Evolutionary conservation across 1,140 invertebrate species (phyloP), one percentile per base, ranked within the genome.

Genomic region (Drosophila yakuba): DNA sequence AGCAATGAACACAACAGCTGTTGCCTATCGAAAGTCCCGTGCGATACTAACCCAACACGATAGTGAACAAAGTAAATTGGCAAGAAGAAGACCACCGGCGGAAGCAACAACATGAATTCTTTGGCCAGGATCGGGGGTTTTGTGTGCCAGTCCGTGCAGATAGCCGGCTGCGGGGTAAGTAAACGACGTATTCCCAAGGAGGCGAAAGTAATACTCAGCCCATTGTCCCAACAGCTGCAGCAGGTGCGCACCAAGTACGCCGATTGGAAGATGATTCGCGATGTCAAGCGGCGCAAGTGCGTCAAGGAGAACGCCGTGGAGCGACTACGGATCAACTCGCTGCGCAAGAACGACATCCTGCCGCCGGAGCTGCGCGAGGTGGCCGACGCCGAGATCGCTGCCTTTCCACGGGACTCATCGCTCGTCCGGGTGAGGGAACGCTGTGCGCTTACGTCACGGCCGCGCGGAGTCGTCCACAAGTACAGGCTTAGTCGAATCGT

Each of bases 401-500:
- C 94, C 25, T 95, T 98, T 79, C 97, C 97, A 1, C 93, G 95
- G 74, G 95, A 97, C 91, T 95, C 96, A 5, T 94, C 94, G 43
- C 89, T 94, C 38, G 89, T 94, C 1, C 94, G 96, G 67, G 93
- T 96, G 7, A 94, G 94, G 25, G 93, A 94, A 23, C 94, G 98
- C 80, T 98, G 97, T 93, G 95, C 95, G 23, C 80, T 99, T 28
- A 98, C 98, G 60, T 94, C 93, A 62, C 52, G 97, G 82, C 94
- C 95, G 1, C 92, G 96, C 75, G 97, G 97, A 71, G 94, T 95
- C 67, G 94, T 98, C 0, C 77, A 93, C 15, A 94, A 95, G 68
- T 98, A 96, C 95, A 94, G 97, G 78, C 81, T 98, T 39, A 98
- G 97, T 90, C 94, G 98, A 90, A 97, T 98, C 78, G 94, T 97